Evolutionary conservation across 2,888 invertebrate genomes (phyloP), one percentile per base, ranked within the genome.

Genomic region (Cyaniris semiargus): DNA sequence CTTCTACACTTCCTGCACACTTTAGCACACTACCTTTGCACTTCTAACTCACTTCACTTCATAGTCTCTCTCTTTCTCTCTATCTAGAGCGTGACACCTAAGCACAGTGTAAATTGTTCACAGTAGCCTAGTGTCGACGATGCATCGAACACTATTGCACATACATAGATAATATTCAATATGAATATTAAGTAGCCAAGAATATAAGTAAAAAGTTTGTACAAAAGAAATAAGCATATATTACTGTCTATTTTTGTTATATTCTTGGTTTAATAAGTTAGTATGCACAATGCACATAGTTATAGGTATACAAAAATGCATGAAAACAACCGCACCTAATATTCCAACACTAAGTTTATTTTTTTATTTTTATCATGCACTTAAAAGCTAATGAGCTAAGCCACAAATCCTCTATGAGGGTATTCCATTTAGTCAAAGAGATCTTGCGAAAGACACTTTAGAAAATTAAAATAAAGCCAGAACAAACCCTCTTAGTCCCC

Each of bases 381-480:
- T 74, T 53, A 48, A 23, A 7, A 53, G 53, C 74, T 53, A 48
- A 48, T 71, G 80, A 80, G 79, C 76, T 79, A 80, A 81, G 78
- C 80, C 80, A 78, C 81, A 84, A 82, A 84, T 83, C 84, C 85
- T 85, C 84, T 84, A 84, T 85, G 84, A 86, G 85, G 82, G 78
- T 81, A 81, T 80, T 79, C 79, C 81, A 85, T 86, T 88, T 84
- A 84, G 83, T 84, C 85, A 84, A 87, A 86, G 84, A 88, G 88
- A 89, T 87, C 89, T 90, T 89, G 89, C 91, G 89, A 92, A 92
- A 89, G 90, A 88, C 92, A 93, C 94, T 94, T 93, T 89, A 89
- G 89, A 85, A 92, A 93, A 94, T 93, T 93, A 93, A 93, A 93
- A 92, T 91, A 89, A 91, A 90, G 87, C 89, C 86, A 84, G 85